Conservation (phyloP, 2,113 vertebrate species). For the Pelmatolapia mariae region DNA sequence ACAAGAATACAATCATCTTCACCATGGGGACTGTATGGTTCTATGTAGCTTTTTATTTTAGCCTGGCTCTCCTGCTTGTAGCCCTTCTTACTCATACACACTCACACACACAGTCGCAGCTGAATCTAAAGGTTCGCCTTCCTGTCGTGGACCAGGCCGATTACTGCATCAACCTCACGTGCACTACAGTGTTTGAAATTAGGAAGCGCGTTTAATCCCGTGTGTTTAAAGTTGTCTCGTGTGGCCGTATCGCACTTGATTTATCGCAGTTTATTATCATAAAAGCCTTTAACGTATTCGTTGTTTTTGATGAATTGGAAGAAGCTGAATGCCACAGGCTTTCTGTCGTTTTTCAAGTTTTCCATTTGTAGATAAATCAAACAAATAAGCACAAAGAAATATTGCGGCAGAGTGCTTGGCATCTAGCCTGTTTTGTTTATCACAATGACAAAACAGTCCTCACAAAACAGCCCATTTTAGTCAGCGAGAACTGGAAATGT, state of each 20-base stretch:
- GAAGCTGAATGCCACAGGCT: conserved; percentile 24
- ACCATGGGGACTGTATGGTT: conserved; percentile 58
- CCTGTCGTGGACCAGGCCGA: conserved; percentile 15
- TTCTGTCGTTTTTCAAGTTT: conserved; percentile 10
- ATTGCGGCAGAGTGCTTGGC: background rate
- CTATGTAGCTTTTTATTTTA: conserved; percentile 58
- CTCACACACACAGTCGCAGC: conserved; percentile 52
- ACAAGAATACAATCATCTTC: conserved; percentile 19
- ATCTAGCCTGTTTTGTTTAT: conserved; percentile 42
- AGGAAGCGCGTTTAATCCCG: background rate
- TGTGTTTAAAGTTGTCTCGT: background rate
- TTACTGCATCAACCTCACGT: conserved; percentile 1
- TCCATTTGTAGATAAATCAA: conserved; percentile 34
- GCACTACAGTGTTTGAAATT: background rate
- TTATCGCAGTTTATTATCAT: conserved; percentile 1
- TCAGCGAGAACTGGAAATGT: conserved; percentile 40
- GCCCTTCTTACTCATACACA: conserved; percentile 57
- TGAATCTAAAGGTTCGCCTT: conserved; percentile 56
- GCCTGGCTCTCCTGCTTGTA: conserved; percentile 62
- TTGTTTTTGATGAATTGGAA: conserved; percentile 3
- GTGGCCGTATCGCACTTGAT: background rate
- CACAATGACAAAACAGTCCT: conserved; percentile 28
- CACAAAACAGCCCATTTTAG: conserved; percentile 34
- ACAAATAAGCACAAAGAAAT: conserved; percentile 9
- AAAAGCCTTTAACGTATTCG: background rate